Conservation (phyloP, 2,888 invertebrate genomes). For the Andrena praecox region DNA sequence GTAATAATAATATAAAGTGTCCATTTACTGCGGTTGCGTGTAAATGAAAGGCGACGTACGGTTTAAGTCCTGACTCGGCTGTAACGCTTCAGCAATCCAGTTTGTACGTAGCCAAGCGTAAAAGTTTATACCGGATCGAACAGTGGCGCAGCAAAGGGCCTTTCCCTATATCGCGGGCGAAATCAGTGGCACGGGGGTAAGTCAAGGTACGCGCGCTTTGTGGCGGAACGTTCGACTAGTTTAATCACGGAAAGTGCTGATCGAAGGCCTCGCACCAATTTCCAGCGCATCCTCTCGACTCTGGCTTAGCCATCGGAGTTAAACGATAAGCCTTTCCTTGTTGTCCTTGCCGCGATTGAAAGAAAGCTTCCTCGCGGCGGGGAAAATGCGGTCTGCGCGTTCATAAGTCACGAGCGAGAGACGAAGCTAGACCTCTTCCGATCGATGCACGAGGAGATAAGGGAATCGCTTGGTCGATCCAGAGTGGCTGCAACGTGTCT, state of each 20-base stretch:
- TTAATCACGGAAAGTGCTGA: constrained; percentile 64
- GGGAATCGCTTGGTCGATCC: background rate
- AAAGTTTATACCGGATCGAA: too few relatives aligned
- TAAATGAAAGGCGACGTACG: too few relatives aligned
- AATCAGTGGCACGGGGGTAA: constrained; percentile 40
- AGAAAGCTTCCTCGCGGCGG: constrained; percentile 5
- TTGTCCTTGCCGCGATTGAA: constrained; percentile 30
- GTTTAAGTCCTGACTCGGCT: too few relatives aligned
- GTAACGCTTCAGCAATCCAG: too few relatives aligned
- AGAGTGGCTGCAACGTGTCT: background rate
- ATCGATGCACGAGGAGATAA: background rate
- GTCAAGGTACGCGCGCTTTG: constrained; percentile 27
- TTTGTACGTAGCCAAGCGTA: too few relatives aligned
- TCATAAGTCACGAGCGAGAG: background rate
- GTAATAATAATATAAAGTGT: too few relatives aligned
- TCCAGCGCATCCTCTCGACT: constrained; percentile 24
- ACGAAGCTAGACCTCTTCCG: constrained; percentile 3
- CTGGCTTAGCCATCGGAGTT: constrained; percentile 42
- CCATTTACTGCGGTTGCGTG: too few relatives aligned
- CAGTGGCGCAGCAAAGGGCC: background rate
- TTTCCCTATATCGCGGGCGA: background rate
- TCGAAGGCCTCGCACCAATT: constrained; percentile 42
- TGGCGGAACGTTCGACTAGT: constrained; percentile 42
- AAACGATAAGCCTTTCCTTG: constrained; percentile 33
- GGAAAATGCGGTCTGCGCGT: constrained; percentile 14